These are phyloP conservation scores for Apamea sordens DNA, from an alignment of 2,888 invertebrate genomes.

Conservation along the genomic window DNA sequence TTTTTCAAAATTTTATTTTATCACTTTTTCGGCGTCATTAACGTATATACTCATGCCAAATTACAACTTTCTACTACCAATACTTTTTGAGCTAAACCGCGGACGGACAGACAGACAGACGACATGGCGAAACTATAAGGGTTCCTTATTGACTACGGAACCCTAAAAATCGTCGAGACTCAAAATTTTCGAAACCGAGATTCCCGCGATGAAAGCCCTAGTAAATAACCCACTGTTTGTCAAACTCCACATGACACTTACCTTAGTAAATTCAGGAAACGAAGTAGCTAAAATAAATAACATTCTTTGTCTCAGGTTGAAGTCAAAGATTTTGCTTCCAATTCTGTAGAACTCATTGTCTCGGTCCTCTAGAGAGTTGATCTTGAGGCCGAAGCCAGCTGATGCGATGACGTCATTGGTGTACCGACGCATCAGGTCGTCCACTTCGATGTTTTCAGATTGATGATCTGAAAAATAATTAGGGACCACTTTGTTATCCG, in stretches of 20 bases:
- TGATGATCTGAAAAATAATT: conserved; percentile 66
- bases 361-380: conserved; percentile 88
- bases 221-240: not conserved
- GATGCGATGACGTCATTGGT: conserved; percentile 91
- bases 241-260: conserved; percentile 42
- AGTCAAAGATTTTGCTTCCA: conserved; percentile 75
- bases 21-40: no score
- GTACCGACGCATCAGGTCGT: conserved; percentile 87
- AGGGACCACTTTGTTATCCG: no score
- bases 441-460: conserved; percentile 80
- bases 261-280: conserved; percentile 74
- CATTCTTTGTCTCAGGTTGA: conserved; percentile 68
- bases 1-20: no score
- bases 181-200: not conserved
- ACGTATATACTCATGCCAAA: no score
- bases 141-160: no score
- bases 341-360: conserved; percentile 88
- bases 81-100: no score
- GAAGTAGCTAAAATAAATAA: conserved; percentile 65
- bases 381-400: conserved; percentile 89
- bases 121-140: no score
- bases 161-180: not conserved
- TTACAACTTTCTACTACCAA: no score
- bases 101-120: no score
- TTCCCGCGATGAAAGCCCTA: no score